Conservation (phyloP, 2,888 invertebrate species). For the Seira sanloemensis region DNA sequence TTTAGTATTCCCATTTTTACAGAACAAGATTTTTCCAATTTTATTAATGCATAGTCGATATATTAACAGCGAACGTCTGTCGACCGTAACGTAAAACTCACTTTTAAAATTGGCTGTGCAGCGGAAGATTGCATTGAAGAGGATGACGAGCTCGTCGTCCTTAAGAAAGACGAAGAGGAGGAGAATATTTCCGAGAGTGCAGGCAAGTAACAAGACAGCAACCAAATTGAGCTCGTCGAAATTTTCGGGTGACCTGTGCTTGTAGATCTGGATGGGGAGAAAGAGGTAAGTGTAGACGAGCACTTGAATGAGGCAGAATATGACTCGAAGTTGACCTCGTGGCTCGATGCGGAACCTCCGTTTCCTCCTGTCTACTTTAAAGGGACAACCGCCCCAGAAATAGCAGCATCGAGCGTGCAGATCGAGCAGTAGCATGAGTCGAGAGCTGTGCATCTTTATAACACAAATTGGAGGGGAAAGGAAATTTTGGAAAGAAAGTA, state of each 20-base stretch:
- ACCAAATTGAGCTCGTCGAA: slow-evolving; percentile 21
- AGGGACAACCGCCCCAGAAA: slow-evolving; percentile 18
- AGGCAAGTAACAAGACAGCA: background rate
- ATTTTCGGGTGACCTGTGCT: background rate
- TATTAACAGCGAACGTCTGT: too few species aligned
- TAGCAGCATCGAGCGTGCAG: background rate
- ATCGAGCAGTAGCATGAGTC: background rate
- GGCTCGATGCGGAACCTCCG: background rate
- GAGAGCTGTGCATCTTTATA: slow-evolving; percentile 6
- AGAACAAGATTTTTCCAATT: too few species aligned
- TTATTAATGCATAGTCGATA: too few species aligned
- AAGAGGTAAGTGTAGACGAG: background rate
- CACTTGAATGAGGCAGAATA: background rate
- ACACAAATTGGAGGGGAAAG: background rate
- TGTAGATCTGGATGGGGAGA: slow-evolving; percentile 12
- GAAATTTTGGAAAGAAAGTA: background rate
- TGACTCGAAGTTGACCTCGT: background rate
- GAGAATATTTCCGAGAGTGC: background rate
- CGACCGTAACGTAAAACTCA: too few species aligned
- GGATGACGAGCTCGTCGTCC: background rate
- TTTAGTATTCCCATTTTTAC: too few species aligned
- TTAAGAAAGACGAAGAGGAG: background rate
- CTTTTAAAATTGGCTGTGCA: background rate
- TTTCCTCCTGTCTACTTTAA: background rate
- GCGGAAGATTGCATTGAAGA: background rate